Conservation (phyloP, 2,888 invertebrate species). For the Mesorhabditis spiculigera region DNA sequence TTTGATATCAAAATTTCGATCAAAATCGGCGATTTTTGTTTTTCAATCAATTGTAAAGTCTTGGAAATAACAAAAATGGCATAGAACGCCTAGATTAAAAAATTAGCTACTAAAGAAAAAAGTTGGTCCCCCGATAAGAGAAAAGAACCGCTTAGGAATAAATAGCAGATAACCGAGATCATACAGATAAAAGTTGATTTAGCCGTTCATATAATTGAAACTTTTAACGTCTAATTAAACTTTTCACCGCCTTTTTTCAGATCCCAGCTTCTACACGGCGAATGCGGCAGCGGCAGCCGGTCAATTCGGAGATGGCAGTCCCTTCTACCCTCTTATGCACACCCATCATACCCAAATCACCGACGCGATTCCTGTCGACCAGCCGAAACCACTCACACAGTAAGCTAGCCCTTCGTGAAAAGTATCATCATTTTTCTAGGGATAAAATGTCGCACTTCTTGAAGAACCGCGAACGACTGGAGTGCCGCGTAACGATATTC, state of each 20-base stretch:
- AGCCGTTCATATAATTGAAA: no score
- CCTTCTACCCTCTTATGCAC: not conserved
- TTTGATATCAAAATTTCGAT: no score
- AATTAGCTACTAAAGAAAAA: no score
- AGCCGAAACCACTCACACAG: constrained; percentile 3
- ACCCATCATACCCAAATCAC: not conserved
- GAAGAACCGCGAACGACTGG: constrained; percentile 46
- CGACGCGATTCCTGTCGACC: not conserved
- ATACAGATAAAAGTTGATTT: no score
- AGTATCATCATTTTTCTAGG: constrained; percentile 57
- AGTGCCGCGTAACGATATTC: constrained; percentile 88
- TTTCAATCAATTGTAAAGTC: no score
- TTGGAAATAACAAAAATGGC: no score
- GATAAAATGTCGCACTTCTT: constrained; percentile 96
- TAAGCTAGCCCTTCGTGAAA: not conserved
- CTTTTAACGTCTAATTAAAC: no score
- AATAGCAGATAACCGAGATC: no score
- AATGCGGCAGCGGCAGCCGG: not conserved
- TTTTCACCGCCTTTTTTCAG: not conserved
- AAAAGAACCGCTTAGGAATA: no score
- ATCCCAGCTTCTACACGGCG: not conserved
- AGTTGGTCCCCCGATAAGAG: no score
- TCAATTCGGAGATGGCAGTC: not conserved
- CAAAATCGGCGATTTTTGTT: no score
- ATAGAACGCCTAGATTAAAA: no score